phyloP scores from a whole-genome alignment of 2,888 invertebrate genomes.

The Drosophila nr. perissopoda region DNA sequence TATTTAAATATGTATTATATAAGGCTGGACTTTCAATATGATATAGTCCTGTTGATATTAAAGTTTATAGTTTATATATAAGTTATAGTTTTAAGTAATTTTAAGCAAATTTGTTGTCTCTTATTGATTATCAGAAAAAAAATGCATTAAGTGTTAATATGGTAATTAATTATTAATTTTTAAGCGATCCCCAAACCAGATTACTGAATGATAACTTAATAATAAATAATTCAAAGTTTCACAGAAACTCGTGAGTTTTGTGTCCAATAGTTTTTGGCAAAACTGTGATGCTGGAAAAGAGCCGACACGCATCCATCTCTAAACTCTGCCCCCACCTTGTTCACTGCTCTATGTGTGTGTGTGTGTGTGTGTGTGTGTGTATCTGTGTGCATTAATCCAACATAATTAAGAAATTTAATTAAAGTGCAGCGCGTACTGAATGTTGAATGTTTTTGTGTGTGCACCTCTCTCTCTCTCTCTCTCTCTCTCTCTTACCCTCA shows the following conservation, averaged over 20 bases:
- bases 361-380: conserved; percentile 39
- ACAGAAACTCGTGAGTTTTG: neutral
- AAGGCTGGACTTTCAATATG: neutral
- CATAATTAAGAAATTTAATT: conserved; percentile 79
- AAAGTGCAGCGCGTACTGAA: conserved; percentile 76
- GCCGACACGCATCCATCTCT: conserved; percentile 3
- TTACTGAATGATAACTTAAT: neutral
- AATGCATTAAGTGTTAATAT: neutral
- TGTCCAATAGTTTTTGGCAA: neutral
- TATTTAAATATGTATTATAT: neutral
- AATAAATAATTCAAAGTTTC: neutral
- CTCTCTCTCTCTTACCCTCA: neutral
- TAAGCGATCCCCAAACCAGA: neutral
- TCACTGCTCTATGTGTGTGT: conserved; percentile 7
- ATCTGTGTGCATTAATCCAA: conserved; percentile 70
- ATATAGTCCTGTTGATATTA: too few relatives aligned
- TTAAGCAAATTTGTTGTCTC: neutral
- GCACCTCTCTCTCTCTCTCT: conserved; percentile 1
- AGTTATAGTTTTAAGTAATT: neutral
- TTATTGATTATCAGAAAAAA: neutral
- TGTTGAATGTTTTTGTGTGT: conserved; percentile 52
- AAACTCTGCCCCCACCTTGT: neutral
- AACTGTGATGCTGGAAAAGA: neutral
- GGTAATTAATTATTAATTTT: neutral
- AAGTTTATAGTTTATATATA: too few relatives aligned